Conservation (phyloP, 2,797 vertebrate genomes). For the Syngnathus acus region DNA sequence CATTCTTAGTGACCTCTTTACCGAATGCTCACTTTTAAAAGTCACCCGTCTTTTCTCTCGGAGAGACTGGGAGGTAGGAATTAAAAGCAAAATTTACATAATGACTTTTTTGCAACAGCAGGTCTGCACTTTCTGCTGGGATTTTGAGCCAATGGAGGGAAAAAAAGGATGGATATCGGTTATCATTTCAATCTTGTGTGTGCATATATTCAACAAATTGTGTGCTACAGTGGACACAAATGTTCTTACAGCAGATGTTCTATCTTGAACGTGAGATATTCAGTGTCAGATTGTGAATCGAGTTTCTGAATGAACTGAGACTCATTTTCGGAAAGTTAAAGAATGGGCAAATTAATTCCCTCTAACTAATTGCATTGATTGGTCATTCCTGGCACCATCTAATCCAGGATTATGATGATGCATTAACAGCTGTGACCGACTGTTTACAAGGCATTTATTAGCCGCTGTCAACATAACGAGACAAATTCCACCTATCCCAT, state of each 20-base stretch:
- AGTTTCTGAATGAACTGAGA: constrained; percentile 46
- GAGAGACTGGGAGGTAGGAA: not conserved
- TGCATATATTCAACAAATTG: not conserved
- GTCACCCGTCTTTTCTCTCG: constrained; percentile 36
- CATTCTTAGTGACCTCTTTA: constrained; percentile 39
- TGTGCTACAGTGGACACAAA: constrained; percentile 25
- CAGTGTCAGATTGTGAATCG: constrained; percentile 20
- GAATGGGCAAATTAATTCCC: constrained; percentile 64
- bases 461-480: constrained; percentile 69
- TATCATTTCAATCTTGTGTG: constrained; percentile 37
- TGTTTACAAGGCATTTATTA: constrained; percentile 82
- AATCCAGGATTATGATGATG: constrained; percentile 81
- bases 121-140: not conserved
- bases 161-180: constrained; percentile 29
- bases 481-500: constrained; percentile 76
- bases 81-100: constrained; percentile 33
- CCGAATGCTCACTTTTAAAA: constrained; percentile 54
- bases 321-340: constrained; percentile 37
- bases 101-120: constrained; percentile 12
- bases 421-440: constrained; percentile 75
- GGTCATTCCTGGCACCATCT: constrained; percentile 71
- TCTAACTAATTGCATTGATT: constrained; percentile 79
- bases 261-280: constrained; percentile 35
- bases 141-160: not conserved
- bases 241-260: constrained; percentile 27